Evolutionary conservation across 2,113 vertebrate genomes (phyloP), one percentile per base, ranked within the genome.

Genomic region (Centropus bengalensis): DNA sequence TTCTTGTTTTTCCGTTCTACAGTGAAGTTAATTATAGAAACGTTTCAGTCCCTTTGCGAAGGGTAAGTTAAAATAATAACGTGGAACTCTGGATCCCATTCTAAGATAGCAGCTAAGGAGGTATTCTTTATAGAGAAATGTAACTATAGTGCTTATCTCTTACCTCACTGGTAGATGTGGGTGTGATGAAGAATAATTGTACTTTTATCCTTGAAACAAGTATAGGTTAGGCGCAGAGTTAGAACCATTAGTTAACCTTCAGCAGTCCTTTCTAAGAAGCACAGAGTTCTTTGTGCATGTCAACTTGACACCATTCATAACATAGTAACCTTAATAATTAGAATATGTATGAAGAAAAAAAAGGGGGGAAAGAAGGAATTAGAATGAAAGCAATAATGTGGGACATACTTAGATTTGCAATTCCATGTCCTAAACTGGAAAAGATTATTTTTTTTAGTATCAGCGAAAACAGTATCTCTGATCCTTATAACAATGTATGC

Each of bases 121-220:
- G 1, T 76, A 4, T 44, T 78, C 16, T 68, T 93, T 60, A 17
- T 30, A 58, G 28, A 82, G 5, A 13, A 1, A 0, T 1, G 0
- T 42, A 63, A 63, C 23, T 68, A 8, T 7, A 32, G 45, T 62
- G 12, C 18, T 77, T 62, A 27, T 49, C 32, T 18, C 8, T 77
- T 55, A 55, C 8, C 22, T 85, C 16, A 9, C 21, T 80, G 42
- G 11, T 55, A 56, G 64, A 3, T 12, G 3, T 32, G 18, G 32
- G 42, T 14, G 26, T 73, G 12, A 36, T 75, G 45, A 44, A 38
- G 52, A 54, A 79, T 38, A 36, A 23, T 76, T 70, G 42, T 66
- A 4, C 32, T 91, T 74, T 78, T 86, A 9, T 27, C 26, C 52
- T 69, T 89, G 38, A 63, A 85, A 54, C 18, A 38, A 62, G 9